Evolutionary conservation across 2,888 invertebrate species (phyloP), one percentile per base, ranked within the genome.

Genomic region (Machimus rusticus): DNA sequence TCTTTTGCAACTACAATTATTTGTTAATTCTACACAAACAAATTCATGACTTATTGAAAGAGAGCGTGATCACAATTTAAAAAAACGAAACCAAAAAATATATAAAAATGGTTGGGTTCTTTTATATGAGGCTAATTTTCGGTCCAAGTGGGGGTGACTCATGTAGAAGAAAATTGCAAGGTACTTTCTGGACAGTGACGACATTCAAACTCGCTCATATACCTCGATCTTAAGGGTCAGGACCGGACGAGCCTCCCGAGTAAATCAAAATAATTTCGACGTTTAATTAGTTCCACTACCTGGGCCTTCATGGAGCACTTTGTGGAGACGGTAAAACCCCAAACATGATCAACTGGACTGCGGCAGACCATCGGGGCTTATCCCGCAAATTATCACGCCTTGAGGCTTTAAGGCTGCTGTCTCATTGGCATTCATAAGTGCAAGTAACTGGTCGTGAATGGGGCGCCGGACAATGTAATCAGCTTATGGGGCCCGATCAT

Each of bases 211-310:
- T 12, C 39, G 39, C 12, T 6, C 66, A n/a, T 19, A 39, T 1
- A 0, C 39, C 12, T 37, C 34, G n/a, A 37, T 12, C 76, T 76
- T 66, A 66, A 66, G 23, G 66, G n/a, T 37, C 34, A 4, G 76
- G 4, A 4, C 1, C 12, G 39, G 12, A 12, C 8, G n/a, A 5
- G 14, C 2, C 51, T 28, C 2, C 28, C 12, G 55, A 55, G 81
- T 81, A 81, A 81, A 81, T 81, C 81, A 81, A 81, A 81, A 81
- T 81, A 81, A 81, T 55, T 37, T 81, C 78, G 81, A 81, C 81
- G 81, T 81, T 81, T 81, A 81, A 81, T 81, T 81, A 81, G 81
- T 55, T 51, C 28, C 55, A 81, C 39, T 51, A 46, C 28, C 28
- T 37, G 31, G 16, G 8, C 55, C 31, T 1, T n/a, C 51, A n/a